phyloP scores from a whole-genome alignment of 1,140 invertebrate species.

The Drosophila kepulauana region DNA sequence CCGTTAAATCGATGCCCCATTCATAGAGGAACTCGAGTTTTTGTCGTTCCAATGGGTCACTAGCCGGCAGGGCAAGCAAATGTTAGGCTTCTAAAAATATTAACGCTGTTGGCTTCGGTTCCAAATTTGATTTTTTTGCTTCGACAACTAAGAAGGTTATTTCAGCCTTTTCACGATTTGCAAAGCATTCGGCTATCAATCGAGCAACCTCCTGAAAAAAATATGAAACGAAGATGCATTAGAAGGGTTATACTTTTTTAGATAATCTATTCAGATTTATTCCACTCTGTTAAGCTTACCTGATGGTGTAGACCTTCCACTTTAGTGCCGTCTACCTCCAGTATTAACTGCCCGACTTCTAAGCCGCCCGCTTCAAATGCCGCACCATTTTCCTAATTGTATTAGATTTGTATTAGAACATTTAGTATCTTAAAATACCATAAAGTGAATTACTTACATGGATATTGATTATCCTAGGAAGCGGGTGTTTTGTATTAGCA shows the following conservation, averaged over 20 bases:
- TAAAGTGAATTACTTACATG: constrained; percentile 88
- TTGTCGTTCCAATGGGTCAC: constrained; percentile 87
- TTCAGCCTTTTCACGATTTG: constrained; percentile 92
- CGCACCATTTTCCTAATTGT: constrained; percentile 94
- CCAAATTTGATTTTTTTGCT: constrained; percentile 95
- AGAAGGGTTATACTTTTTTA: neutral
- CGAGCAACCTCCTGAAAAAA: constrained; percentile 91
- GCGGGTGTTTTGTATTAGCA: constrained; percentile 96
- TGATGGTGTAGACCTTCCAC: constrained; percentile 92
- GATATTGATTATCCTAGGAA: constrained; percentile 98
- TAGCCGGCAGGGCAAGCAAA: constrained; percentile 92
- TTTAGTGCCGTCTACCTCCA: constrained; percentile 95
- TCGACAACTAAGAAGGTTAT: constrained; percentile 96
- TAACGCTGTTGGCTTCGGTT: constrained; percentile 93
- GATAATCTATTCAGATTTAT: no score
- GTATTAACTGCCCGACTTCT: constrained; percentile 96
- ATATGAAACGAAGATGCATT: neutral
- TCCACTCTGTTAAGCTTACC: constrained; percentile 39
- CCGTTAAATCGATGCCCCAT: constrained; percentile 88
- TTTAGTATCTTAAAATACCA: neutral
- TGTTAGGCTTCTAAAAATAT: constrained; percentile 96
- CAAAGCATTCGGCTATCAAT: constrained; percentile 95
- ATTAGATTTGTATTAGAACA: constrained; percentile 36
- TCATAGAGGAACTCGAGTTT: constrained; percentile 86
- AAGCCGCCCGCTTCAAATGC: constrained; percentile 96